Evolutionary conservation across 2,888 invertebrate species (phyloP), one percentile per base, ranked within the genome.

Genomic region (Augochlorella aurata): DNA sequence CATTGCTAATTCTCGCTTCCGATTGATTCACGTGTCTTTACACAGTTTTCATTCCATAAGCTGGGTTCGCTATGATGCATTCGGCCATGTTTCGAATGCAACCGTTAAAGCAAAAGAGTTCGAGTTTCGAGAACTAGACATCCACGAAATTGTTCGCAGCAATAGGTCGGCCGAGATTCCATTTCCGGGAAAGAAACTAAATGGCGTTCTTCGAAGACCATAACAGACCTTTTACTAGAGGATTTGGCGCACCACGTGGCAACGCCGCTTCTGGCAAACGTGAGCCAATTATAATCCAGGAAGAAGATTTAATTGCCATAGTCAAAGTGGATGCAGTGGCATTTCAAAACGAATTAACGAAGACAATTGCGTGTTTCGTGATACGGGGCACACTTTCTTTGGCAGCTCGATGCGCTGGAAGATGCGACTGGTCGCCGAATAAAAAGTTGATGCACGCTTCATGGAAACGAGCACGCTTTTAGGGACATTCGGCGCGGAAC

Each of bases 261-360:
- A 63, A 47, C 16, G n/a, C 4, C 4, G 65, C 52, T 21, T 44
- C 50, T 68, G 21, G 29, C 50, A 45, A 29, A 4, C 58, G 44
- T 24, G 16, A 29, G 24, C 47, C 45, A 66, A 79, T 81, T 79
- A 79, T 70, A 38, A 16, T 44, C 12, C 66, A 66, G 49, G 50
- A 74, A 74, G 44, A 74, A 79, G 54, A 72, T 73, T 68, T 77
- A 72, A 72, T 77, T 63, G 45, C 44, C 50, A 10, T n/a, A 49
- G 18, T 2, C n/a, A 52, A 1, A 18, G 49, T 24, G 24, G 18
- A 29, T 44, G 29, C 65, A 52, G n/a, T 24, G 18, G 63, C 16
- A 45, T 7, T 16, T 65, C 24, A 14, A 21, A 49, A n/a, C 52
- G 58, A 68, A 68, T 68, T 73, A 69, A 69, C 50, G 58, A 68